Evolutionary conservation across 1,140 invertebrate species (phyloP).

Genomic region (Drosophila equinoxialis): DNA sequence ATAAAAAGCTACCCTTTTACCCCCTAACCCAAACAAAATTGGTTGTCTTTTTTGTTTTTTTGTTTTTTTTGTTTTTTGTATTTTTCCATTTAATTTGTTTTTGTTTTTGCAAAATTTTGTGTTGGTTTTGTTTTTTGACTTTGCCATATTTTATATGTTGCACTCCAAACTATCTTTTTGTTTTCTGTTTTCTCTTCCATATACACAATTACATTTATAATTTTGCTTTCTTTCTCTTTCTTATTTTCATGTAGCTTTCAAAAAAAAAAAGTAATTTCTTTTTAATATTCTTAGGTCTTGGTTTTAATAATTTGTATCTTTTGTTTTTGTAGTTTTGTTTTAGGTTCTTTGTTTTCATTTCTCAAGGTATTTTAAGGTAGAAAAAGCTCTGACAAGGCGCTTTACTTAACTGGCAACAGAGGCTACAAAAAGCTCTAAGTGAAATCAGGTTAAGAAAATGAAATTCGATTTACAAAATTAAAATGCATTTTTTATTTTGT

Average conservation of each 20-base stretch:
- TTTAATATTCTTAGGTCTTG: slow-evolving; percentile 20
- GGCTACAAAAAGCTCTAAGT: slow-evolving; percentile 67
- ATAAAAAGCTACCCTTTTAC: slow-evolving; percentile 69
- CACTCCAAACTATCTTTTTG: background rate
- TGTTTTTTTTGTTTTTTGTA: slow-evolving; percentile 14
- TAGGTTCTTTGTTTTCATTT: background rate
- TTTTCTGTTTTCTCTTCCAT: background rate
- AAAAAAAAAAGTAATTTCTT: slow-evolving; percentile 3
- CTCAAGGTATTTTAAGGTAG: slow-evolving; percentile 51
- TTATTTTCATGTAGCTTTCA: background rate
- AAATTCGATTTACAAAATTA: slow-evolving; percentile 13
- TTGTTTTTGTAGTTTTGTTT: slow-evolving; percentile 49
- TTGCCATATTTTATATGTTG: slow-evolving; percentile 62
- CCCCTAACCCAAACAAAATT: slow-evolving; percentile 19
- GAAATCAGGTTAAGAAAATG: background rate
- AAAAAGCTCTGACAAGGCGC: slow-evolving; percentile 77
- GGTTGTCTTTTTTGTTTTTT: slow-evolving; percentile 18
- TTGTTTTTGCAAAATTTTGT: slow-evolving; percentile 11
- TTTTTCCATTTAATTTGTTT: slow-evolving; percentile 5
- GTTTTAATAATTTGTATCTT: slow-evolving; percentile 34
- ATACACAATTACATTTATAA: slow-evolving; percentile 17
- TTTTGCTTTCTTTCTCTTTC: slow-evolving; percentile 1
- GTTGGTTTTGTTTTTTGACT: slow-evolving; percentile 22
- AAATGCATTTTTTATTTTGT: slow-evolving; percentile 7
- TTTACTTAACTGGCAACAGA: slow-evolving; percentile 72